Evolutionary conservation across 2,113 vertebrate genomes (phyloP), one percentile per base, ranked within the genome.

Genomic region (Dipodomys ordii): DNA sequence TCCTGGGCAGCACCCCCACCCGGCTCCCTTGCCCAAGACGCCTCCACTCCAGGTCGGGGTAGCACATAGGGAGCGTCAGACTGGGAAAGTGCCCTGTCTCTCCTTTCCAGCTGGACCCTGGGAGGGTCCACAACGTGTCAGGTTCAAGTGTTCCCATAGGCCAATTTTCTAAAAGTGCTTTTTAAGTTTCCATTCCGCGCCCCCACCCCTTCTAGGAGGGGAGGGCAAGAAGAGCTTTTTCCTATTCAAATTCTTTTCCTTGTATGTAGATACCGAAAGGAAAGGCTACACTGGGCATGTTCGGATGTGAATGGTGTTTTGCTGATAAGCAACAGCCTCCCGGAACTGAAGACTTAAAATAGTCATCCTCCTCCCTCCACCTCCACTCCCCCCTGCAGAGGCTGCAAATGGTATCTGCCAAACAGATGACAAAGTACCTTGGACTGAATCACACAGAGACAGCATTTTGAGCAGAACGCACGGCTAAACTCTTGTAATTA

Each of bases 361-460:
- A 97, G 95, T 87, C 95, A 22, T 79, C 16, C 28, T 46, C 7
- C 13, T 57, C 53, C 53, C 53, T 57, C 53, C 53, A 13, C 65
- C 53, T 62, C 72, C 93, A 88, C n/a, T 39, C 39, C 96, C 97
- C 97, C 96, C 87, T 92, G 77, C 87, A 53, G 87, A 95, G 91
- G 95, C 93, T 72, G 95, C 96, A 95, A 98, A 98, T 99, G 98
- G 98, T 99, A 99, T 98, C 97, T 98, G 98, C 98, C 98, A 98
- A 98, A 98, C 98, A 99, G 98, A 98, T 98, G 99, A 99, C 98
- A 97, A 97, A 98, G 98, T 98, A 97, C 98, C 98, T 98, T 97
- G 97, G 97, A 92, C 96, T 96, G 97, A 97, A 96, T 97, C 97
- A 97, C 97, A 95, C 95, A 68, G 94, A 97, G 94, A 95, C 96